These are phyloP conservation scores for Acridotheres tristis DNA, from an alignment of 2,797 vertebrate species.

Conservation along the genomic window DNA sequence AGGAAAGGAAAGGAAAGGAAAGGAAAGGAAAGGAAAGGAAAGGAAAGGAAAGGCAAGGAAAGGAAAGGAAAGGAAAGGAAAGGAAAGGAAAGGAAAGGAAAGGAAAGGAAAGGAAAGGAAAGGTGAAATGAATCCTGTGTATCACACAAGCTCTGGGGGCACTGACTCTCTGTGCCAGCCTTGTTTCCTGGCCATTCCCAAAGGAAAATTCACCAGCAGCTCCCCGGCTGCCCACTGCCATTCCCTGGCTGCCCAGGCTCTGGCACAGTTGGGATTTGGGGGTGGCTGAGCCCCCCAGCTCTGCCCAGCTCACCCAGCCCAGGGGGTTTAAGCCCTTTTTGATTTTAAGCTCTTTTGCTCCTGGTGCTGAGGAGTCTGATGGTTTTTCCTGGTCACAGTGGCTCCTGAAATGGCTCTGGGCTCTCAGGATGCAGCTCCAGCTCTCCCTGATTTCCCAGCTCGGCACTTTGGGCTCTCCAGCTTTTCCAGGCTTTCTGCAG, in stretches of 20 bases:
- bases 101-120: too few species aligned
- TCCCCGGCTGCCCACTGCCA: slow-evolving; percentile 71
- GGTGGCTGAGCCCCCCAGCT: slow-evolving; percentile 37
- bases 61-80: too few species aligned
- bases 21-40: too few species aligned
- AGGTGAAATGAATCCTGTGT: not conserved
- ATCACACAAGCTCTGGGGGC: not conserved
- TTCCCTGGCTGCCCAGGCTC: slow-evolving; percentile 53
- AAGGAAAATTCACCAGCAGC: slow-evolving; percentile 40
- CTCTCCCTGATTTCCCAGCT: not conserved
- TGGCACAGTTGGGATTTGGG: not conserved
- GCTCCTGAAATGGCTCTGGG: not conserved
- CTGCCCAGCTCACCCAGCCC: slow-evolving; percentile 8
- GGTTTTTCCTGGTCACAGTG: fast-evolving
- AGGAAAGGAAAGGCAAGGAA: too few species aligned
- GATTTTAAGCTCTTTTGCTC: not conserved
- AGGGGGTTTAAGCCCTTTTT: not conserved
- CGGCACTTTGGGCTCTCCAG: not conserved
- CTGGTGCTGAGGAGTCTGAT: not conserved
- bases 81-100: too few species aligned
- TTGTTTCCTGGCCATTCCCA: slow-evolving; percentile 12
- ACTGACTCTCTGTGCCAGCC: not conserved
- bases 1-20: too few species aligned
- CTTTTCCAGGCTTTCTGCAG: not conserved
- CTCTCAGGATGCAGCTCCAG: not conserved